These are phyloP conservation scores for Porites lobata DNA, from an alignment of 92 coral and sea anemone species.

Conservation along the genomic window DNA sequence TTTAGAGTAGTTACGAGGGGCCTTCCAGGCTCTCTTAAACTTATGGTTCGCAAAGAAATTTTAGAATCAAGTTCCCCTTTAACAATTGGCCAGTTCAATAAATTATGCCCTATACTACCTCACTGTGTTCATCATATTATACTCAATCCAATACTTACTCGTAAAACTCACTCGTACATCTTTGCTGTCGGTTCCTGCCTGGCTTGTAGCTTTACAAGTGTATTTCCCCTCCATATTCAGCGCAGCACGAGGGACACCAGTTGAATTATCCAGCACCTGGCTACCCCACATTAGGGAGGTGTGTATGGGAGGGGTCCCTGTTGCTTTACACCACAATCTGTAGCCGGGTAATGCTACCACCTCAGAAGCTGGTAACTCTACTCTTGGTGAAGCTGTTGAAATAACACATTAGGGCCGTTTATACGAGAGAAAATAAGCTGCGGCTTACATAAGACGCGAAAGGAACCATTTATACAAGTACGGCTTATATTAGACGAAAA, in stretches of 20 bases:
- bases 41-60: too few relatives aligned
- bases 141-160: neutral
- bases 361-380: neutral
- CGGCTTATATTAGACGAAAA: too few relatives aligned
- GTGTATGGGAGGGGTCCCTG: slow-evolving; percentile 2
- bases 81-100: neutral
- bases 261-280: neutral
- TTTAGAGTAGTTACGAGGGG: too few relatives aligned
- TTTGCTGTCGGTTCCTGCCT: neutral
- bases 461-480: too few relatives aligned
- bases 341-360: neutral
- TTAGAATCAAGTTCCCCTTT: neutral
- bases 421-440: too few relatives aligned
- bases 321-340: neutral
- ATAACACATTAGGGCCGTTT: neutral
- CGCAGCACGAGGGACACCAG: neutral
- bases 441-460: too few relatives aligned
- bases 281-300: slow-evolving; percentile 1
- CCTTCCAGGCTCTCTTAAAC: too few relatives aligned
- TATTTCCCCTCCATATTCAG: slow-evolving; percentile 15
- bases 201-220: slow-evolving; percentile 16
- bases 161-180: slow-evolving; percentile 3
- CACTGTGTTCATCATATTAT: neutral
- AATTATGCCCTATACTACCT: neutral
- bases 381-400: neutral